Percentiles rank a stretch among this genome's conserved stretches.
These are phyloP conservation scores for Lepus americanus DNA, from an alignment of 2,113 vertebrate species.

Conservation along the genomic window DNA sequence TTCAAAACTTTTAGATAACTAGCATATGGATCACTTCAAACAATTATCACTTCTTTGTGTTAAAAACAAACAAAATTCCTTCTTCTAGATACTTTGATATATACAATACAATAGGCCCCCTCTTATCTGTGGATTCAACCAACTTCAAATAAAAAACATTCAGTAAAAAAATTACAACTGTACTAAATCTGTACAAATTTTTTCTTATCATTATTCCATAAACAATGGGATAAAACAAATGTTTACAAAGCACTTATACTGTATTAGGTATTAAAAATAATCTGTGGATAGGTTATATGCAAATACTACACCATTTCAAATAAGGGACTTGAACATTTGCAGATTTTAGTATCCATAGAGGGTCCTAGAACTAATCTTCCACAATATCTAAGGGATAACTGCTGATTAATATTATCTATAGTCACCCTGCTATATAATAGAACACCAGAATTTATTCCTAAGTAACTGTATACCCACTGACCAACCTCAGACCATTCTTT, in stretches of 20 bases:
- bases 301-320: too few species aligned
- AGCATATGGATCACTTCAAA: too few species aligned
- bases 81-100: too few species aligned
- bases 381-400: background rate
- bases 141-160: background rate
- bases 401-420: background rate
- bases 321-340: too few species aligned
- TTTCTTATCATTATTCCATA: background rate
- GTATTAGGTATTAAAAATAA: too few species aligned
- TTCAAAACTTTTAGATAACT: too few species aligned
- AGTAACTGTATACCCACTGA: background rate
- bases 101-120: too few species aligned
- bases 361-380: background rate
- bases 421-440: background rate
- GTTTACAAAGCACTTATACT: too few species aligned
- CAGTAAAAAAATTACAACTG: background rate
- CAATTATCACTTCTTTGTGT: too few species aligned
- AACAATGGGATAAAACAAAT: background rate
- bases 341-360: background rate
- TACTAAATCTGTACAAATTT: background rate
- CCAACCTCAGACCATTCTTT: background rate
- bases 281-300: too few species aligned
- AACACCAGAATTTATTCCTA: background rate
- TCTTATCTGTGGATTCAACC: background rate
- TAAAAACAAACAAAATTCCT: too few species aligned